These are phyloP conservation scores for Limenitis arthemis DNA, from an alignment of 2,888 invertebrate species.

Conservation along the genomic window DNA sequence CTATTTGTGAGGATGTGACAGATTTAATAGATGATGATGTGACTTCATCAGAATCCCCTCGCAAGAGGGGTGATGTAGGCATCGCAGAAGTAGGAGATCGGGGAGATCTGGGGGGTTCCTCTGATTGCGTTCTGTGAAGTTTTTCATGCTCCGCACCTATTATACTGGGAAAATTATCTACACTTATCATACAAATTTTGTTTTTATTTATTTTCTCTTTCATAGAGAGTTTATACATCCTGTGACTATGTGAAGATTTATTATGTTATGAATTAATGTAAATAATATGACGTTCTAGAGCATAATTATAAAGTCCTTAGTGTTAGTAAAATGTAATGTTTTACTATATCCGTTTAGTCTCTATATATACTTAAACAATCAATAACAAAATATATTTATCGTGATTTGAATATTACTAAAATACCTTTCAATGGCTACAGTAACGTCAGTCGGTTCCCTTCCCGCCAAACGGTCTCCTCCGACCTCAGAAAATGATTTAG, in stretches of 20 bases:
- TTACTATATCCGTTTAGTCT: too few relatives aligned
- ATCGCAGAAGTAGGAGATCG: conserved; percentile 69
- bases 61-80: conserved; percentile 60
- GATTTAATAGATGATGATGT: conserved; percentile 60
- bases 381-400: neutral
- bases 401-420: neutral
- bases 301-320: too few relatives aligned
- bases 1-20: conserved; percentile 54
- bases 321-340: too few relatives aligned
- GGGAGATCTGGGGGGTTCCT: conserved; percentile 86
- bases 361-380: neutral
- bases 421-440: conserved; percentile 52
- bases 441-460: conserved; percentile 46
- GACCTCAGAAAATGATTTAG: conserved; percentile 89
- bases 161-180: conserved; percentile 38
- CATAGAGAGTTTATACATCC: too few relatives aligned
- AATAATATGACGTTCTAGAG: too few relatives aligned
- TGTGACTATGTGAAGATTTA: too few relatives aligned
- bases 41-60: conserved; percentile 60
- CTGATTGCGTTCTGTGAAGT: conserved; percentile 87
- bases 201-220: too few relatives aligned
- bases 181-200: neutral
- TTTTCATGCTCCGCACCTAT: conserved; percentile 77
- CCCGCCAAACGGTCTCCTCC: conserved; percentile 53
- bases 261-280: too few relatives aligned